phyloP scores from a whole-genome alignment of 1,140 invertebrate species.

The Phymastichus coffea region DNA sequence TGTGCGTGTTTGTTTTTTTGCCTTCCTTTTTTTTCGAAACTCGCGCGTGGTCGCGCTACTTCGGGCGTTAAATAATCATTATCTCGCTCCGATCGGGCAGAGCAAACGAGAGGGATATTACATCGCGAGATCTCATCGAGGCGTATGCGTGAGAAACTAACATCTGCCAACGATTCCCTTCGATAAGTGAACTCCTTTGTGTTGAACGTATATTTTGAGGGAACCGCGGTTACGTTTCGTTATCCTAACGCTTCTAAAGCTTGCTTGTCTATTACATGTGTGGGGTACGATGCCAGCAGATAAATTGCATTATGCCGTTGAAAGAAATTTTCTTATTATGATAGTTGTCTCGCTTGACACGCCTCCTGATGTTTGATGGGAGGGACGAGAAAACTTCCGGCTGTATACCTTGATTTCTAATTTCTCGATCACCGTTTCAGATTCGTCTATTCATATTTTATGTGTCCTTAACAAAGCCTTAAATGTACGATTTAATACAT shows the following conservation, averaged over 20 bases:
- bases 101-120: slow-evolving; percentile 8
- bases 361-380: not conserved
- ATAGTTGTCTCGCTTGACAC: no score
- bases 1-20: no score
- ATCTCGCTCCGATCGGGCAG: slow-evolving; percentile 23
- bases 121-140: not conserved
- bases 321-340: not conserved
- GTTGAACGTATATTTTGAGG: not conserved
- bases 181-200: not conserved
- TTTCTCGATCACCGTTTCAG: not conserved
- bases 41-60: not conserved
- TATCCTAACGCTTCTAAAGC: not conserved
- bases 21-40: not conserved
- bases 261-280: not conserved
- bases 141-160: slow-evolving; percentile 2
- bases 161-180: slow-evolving; percentile 16
- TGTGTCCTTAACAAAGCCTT: no score
- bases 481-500: no score
- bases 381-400: not conserved
- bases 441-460: no score
- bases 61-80: slow-evolving; percentile 21
- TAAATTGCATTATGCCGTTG: slow-evolving; percentile 8
- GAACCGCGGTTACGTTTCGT: not conserved
- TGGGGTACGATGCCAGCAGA: not conserved
- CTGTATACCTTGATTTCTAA: not conserved